A percentile compares a stretch with the other conserved stretches of the same genome.
Conservation (phyloP, 2,888 invertebrate species). For the Gymnocheta viridis region DNA sequence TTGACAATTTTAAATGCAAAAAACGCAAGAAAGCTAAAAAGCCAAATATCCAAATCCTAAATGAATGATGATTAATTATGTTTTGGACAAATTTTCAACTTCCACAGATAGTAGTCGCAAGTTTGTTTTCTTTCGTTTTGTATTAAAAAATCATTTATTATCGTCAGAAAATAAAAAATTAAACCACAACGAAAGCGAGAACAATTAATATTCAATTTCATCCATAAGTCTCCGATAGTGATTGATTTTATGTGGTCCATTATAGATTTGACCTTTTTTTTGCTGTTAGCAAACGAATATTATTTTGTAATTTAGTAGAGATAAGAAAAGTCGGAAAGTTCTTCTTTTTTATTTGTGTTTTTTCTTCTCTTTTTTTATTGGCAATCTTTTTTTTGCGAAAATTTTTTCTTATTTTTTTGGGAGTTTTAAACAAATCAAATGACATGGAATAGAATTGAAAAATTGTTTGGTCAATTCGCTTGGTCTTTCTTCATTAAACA, state of each 20-base stretch:
- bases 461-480: conserved; percentile 40
- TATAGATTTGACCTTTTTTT: neutral
- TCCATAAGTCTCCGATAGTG: conserved; percentile 39
- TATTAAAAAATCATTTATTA: conserved; percentile 42
- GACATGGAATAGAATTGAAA: conserved; percentile 13
- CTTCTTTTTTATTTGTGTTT: neutral
- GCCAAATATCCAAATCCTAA: conserved; percentile 13
- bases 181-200: conserved; percentile 18
- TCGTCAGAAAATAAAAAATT: neutral
- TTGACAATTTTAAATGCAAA: neutral
- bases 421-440: neutral
- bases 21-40: neutral
- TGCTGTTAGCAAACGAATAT: conserved; percentile 36
- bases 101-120: neutral
- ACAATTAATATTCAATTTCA: conserved; percentile 61
- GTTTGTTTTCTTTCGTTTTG: neutral
- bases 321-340: conserved; percentile 16
- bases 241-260: conserved; percentile 46
- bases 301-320: conserved; percentile 12
- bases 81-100: neutral
- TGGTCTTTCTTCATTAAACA: conserved; percentile 10
- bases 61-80: conserved; percentile 44
- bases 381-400: neutral
- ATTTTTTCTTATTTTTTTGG: neutral
- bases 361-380: neutral